Percentiles rank a stretch among this genome's conserved stretches.
Evolutionary conservation across 2,113 vertebrate species (phyloP).

Genomic region (Vulpes vulpes): DNA sequence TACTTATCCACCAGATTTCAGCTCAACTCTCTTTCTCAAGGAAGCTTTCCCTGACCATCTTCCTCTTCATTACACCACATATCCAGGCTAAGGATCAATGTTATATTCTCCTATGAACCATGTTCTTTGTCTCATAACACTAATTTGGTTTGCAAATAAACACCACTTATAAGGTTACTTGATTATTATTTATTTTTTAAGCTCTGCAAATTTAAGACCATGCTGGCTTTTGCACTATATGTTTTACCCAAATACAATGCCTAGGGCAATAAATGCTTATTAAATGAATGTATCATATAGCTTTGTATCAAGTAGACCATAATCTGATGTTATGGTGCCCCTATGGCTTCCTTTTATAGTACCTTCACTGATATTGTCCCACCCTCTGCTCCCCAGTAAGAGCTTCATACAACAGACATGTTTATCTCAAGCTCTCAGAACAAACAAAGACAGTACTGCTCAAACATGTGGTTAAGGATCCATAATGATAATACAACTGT

Average conservation of each 20-base stretch:
- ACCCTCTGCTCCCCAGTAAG: neutral
- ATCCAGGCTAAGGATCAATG: neutral
- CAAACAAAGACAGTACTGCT: neutral
- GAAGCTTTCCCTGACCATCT: neutral
- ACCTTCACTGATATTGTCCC: neutral
- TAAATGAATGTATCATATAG: neutral
- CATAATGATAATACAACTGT: neutral
- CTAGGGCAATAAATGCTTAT: neutral
- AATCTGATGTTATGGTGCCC: neutral
- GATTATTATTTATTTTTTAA: neutral
- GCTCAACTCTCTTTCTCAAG: neutral
- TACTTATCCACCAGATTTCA: neutral
- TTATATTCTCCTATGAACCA: neutral
- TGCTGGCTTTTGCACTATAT: neutral
- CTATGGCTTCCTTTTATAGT: neutral
- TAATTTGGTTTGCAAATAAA: conserved; percentile 8
- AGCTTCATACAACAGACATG: neutral
- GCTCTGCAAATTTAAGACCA: neutral
- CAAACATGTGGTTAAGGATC: neutral
- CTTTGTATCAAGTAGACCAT: neutral
- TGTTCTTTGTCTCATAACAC: neutral
- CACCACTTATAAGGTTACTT: neutral
- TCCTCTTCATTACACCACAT: neutral
- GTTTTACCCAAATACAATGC: neutral
- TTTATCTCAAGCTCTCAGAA: neutral